phyloP scores from a whole-genome alignment of 1,140 invertebrate species.

The Rhopalosiphum maidis region DNA sequence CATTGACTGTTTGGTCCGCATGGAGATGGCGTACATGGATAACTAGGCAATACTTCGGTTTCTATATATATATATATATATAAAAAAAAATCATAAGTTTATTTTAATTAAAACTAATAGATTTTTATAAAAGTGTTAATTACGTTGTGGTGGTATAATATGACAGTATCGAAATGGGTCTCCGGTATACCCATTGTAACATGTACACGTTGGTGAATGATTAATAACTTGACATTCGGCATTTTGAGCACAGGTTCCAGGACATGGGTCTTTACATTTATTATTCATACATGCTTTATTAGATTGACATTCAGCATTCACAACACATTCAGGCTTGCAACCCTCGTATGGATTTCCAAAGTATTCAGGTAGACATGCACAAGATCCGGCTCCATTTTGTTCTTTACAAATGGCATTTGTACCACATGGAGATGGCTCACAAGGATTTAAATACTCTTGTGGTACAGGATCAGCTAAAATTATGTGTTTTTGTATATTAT shows the following conservation, averaged over 20 bases:
- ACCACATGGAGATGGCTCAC: conserved; percentile 75
- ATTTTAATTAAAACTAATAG: background rate
- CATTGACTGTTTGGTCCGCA: conserved; percentile 70
- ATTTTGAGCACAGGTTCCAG: conserved; percentile 71
- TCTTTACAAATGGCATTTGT: conserved; percentile 74
- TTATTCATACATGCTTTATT: conserved; percentile 71
- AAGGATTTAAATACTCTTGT: conserved; percentile 64
- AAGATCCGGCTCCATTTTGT: conserved; percentile 71
- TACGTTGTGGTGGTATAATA: conserved; percentile 59
- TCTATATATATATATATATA: too few relatives aligned
- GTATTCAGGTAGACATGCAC: conserved; percentile 69
- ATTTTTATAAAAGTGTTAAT: conserved; percentile 10
- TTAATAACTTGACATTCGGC: conserved; percentile 74
- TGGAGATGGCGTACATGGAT: conserved; percentile 66
- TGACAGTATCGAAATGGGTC: conserved; percentile 69
- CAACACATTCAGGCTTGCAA: conserved; percentile 74
- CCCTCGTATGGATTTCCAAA: conserved; percentile 65
- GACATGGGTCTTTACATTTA: conserved; percentile 75
- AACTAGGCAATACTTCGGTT: conserved; percentile 58
- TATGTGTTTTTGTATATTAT: background rate
- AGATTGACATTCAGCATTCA: conserved; percentile 71
- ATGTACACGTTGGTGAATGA: conserved; percentile 74
- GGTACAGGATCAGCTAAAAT: conserved; percentile 58
- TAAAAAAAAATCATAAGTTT: background rate
- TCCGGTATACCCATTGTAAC: conserved; percentile 70